Base-by-base conservation (phyloP, 1,140 invertebrate genomes). In the Hypothenemus hampei region DNA sequence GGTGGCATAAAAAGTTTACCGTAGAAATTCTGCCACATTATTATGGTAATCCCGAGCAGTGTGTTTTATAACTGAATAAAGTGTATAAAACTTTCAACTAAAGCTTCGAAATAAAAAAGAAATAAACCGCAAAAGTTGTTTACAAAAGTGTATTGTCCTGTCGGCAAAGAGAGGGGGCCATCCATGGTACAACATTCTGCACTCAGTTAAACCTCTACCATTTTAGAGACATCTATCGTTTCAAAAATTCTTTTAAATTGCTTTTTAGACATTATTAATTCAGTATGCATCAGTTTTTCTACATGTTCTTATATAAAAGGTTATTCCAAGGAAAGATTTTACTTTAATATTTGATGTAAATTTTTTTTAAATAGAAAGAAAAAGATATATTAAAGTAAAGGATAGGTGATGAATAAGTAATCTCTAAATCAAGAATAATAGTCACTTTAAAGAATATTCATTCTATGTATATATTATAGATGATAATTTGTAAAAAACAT, bases 111-210 rank as follows among this genome's bases (percentile, higher is more conserved):
- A 44, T 44, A 53, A 53, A 53, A 53, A 44, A 29, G 21, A 24
- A 53, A 31, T 44, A 44, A 44, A 35, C 50, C 40, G 50, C 50
- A 53, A 53, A 53, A 53, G 50, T 53, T 53, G 39, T 44, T 35
- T 44, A 53, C 40, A 53, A 53, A 53, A 53, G 50, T 53, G 50
- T 53, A 53, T 53, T 53, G 50, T 53, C 50, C 50, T 53, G 50
- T 53, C 19, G 19, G 35, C n/a, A 29, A 53, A 29, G 41, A 23
- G 40, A 44, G 36, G 35, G 26, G 50, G 23, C 44, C 40, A 18
- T n/a, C 18, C 19, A 10, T 24, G 35, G 39, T 44, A 53, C 50
- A 53, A 16, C 26, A 35, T 53, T 53, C 50, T 53, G 26, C 22
- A 53, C 50, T 53, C 40, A 35, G 50, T 35, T 44, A 33, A 8